Conservation (phyloP, 2,888 invertebrate genomes). For the Nephrotoma guestfalica region DNA sequence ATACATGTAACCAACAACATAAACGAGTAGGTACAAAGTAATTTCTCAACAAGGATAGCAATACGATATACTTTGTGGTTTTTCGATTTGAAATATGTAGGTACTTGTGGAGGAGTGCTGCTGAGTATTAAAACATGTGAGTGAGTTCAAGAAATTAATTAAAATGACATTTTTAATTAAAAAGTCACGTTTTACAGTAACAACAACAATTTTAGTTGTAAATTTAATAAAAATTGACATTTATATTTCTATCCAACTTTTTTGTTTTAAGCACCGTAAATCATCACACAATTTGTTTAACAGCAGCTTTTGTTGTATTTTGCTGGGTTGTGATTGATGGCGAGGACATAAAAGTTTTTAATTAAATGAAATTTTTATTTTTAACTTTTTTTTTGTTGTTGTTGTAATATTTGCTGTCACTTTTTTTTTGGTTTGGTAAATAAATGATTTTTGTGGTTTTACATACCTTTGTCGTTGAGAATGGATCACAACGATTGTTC, state of each 20-base stretch:
- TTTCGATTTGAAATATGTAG: neutral
- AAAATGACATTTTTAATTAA: neutral
- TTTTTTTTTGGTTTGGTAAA: neutral
- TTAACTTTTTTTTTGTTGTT: neutral
- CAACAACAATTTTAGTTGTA: neutral
- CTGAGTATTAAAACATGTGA: neutral
- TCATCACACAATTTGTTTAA: neutral
- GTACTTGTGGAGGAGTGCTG: too few relatives aligned
- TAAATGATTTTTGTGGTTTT: neutral
- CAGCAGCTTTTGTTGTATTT: neutral
- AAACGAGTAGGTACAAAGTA: neutral
- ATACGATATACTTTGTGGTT: neutral
- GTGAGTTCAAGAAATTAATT: neutral
- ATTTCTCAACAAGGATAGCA: too few relatives aligned
- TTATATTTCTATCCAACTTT: neutral
- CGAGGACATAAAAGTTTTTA: neutral
- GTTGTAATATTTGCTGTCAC: neutral
- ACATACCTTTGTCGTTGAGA: neutral
- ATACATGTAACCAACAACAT: neutral
- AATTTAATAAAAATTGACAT: neutral
- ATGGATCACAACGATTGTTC: neutral
- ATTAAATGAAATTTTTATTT: neutral
- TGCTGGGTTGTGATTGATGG: neutral
- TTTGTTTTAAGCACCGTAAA: neutral
- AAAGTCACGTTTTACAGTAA: neutral